Evolutionary conservation across 2,888 invertebrate genomes (phyloP), one percentile per base, ranked within the genome.

Genomic region (Chrysotoxum bicinctum): DNA sequence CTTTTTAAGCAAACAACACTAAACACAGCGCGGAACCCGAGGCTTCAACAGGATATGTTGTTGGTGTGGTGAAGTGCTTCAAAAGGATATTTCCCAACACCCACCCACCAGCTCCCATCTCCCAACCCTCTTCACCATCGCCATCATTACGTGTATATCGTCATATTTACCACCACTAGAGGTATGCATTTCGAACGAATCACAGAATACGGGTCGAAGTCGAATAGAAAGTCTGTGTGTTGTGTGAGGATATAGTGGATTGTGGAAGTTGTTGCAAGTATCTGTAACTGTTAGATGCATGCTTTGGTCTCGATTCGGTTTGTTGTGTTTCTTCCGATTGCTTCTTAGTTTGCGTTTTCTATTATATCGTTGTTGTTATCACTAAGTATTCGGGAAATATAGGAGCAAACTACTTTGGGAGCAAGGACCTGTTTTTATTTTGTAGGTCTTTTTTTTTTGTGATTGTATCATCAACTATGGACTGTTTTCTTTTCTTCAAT

Each of bases 251-350:
- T 43, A 45, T 16, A 23, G 43, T 62, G 43, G 21, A 37, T 58
- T 23, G 58, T 58, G 37, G 21, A 58, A 21, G 58, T 58, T 58
- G 35, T 37, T 23, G 37, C 9, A 50, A 23, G 23, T 50, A 50
- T 50, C 21, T 19, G 58, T 16, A n/a, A 14, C 2, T 64, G 50
- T 54, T 64, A 50, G 35, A 35, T 66, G 66, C 66, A 66, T 66
- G 66, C 35, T 50, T 50, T 35, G 48, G 72, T 66, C 37, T 72
- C 56, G 43, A 73, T 60, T 72, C 40, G 82, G 66, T 72, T 82
- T 76, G 66, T 82, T 73, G 23, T 66, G 66, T 82, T 82, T 30
- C 37, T 82, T 82, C 52, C 70, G 70, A 76, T 81, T 75, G 70
- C 69, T 58, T 70, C 21, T 23, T 54, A 60, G 66, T 56, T 64